Base-by-base conservation (phyloP, 2,797 vertebrate species). In the Vireo griseus region DNA sequence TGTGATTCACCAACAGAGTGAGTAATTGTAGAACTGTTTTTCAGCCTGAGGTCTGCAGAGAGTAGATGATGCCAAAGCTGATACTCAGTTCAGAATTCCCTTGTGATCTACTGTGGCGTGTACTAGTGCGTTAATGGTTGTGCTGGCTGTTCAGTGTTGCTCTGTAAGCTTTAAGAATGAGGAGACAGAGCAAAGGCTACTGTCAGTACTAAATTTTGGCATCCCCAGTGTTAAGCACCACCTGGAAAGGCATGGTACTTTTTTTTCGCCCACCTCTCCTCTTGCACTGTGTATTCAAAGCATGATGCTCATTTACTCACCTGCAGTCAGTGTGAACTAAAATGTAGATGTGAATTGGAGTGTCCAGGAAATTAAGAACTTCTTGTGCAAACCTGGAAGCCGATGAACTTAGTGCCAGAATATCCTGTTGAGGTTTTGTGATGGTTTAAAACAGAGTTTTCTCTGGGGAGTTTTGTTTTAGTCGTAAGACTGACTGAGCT, bases 391-490 rank as follows among this genome's bases (percentile, higher is more conserved):
- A 10, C 12, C 21, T 48, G 15, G 22, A 25, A 72, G 16, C 62
- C 31, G 2, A 15, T 48, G 47, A 63, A 55, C 5, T 74, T 45
- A 8, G 9, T 50, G 13, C 17, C 47, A 54, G 47, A 65, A 31
- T 37, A 57, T 33, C 22, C 26, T 58, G 3, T 26, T 18, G 35
- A 37, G 59, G 25, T 68, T 68, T 61, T 77, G 29, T 52, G 26
- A 3, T 26, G 29, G 5, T 50, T 88, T 73, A n/a, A n/a, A n/a
- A n/a, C n/a, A n/a, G n/a, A n/a, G n/a, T n/a, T n/a, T n/a, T n/a
- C n/a, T n/a, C n/a, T n/a, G n/a, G n/a, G n/a, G n/a, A 8, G 11
- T 48, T 93, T 71, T 0, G 0, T 40, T 77, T 63, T 28, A 40
- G 45, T 69, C 37, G 3, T 58, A 13, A 58, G 63, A 15, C 29